Evolutionary conservation across 2,113 vertebrate species (phyloP), one percentile per base, ranked within the genome.

Genomic region (Cyphomyrus discorhynchus): DNA sequence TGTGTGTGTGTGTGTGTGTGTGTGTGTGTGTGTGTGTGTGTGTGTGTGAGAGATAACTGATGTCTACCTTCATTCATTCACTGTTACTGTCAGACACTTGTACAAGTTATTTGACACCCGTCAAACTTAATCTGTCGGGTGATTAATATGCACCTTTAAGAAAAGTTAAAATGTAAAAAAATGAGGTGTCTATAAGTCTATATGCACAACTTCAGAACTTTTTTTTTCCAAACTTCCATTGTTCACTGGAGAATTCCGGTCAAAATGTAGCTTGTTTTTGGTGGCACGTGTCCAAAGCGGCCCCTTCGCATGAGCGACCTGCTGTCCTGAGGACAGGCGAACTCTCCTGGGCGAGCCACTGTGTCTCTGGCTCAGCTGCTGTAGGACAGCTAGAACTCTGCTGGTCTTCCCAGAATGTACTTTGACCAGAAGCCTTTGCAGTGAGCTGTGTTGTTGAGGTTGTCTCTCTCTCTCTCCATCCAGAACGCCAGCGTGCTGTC

Each of bases 401-500:
- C 39, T 3, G 24, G 17, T 21, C 13, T 46, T 42, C n/a, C 47
- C 85, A 52, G 85, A 9, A 47, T 31, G 46, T 3, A 19, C 50
- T 87, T 27, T 53, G 47, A 35, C 31, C 88, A 39, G 45, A 24
- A 27, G 47, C 88, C 82, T 47, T 24, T n/a, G 45, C 4, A 24
- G 10, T 27, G 74, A 88, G 82, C 77, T 42, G 56, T 66, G 45
- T 80, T 82, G 42, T 53, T 88, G 77, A 93, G 90, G 90, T 93
- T 42, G 90, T 89, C 8, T 85, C 42, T 92, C 50, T 92, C 9
- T 86, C 86, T 74, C 87, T 89, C 91, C 74, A 86, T 92, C 91
- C 92, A 96, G 95, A 93, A 90, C 89, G 92, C 3, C 83, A 93
- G 93, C 88, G 93, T 93, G 89, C 93, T 96, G 88, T 94, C 94